A percentile compares a stretch with the other conserved stretches of the same genome.
These are phyloP conservation scores for Drosophila pseudoobscura DNA, from an alignment of 1,140 invertebrate genomes.

Conservation along the genomic window DNA sequence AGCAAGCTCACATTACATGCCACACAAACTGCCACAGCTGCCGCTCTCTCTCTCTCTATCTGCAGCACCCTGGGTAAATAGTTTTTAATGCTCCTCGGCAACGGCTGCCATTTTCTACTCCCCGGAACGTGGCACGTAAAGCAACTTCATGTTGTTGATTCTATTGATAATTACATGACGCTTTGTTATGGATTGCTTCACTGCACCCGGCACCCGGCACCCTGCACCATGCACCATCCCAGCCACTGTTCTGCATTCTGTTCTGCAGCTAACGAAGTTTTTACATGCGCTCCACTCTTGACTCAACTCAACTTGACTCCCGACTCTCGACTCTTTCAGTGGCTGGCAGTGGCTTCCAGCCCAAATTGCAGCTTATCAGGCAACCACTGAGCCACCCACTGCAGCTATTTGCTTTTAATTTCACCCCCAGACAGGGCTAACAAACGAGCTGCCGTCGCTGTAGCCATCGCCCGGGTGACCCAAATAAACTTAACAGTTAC, in stretches of 20 bases:
- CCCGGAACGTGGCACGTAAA: slow-evolving; percentile 7
- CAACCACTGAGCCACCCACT: slow-evolving; percentile 11
- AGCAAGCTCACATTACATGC: slow-evolving; percentile 40
- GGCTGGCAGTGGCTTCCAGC: no score
- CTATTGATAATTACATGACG: slow-evolving; percentile 76
- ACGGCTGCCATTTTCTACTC: no score
- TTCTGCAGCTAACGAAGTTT: slow-evolving; percentile 51
- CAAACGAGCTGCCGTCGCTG: slow-evolving; percentile 60
- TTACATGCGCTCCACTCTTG: slow-evolving; percentile 60
- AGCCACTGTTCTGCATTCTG: slow-evolving; percentile 15
- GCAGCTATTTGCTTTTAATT: slow-evolving; percentile 76
- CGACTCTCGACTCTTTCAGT: no score
- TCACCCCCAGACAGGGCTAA: slow-evolving; percentile 64
- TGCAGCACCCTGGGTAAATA: slow-evolving; percentile 27
- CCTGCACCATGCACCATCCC: neutral
- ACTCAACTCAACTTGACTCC: slow-evolving; percentile 22
- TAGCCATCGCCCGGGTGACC: slow-evolving; percentile 43
- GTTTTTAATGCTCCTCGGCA: slow-evolving; percentile 62
- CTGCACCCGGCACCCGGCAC: slow-evolving; percentile 16
- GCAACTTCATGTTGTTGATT: slow-evolving; percentile 59
- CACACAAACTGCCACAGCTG: slow-evolving; percentile 32
- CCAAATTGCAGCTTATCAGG: slow-evolving; percentile 75
- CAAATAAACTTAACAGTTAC: slow-evolving; percentile 69
- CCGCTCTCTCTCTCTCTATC: neutral
- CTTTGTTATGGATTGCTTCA: slow-evolving; percentile 68